These are phyloP conservation scores for Torymus texanus DNA, from an alignment of 2,888 invertebrate genomes.

Conservation along the genomic window DNA sequence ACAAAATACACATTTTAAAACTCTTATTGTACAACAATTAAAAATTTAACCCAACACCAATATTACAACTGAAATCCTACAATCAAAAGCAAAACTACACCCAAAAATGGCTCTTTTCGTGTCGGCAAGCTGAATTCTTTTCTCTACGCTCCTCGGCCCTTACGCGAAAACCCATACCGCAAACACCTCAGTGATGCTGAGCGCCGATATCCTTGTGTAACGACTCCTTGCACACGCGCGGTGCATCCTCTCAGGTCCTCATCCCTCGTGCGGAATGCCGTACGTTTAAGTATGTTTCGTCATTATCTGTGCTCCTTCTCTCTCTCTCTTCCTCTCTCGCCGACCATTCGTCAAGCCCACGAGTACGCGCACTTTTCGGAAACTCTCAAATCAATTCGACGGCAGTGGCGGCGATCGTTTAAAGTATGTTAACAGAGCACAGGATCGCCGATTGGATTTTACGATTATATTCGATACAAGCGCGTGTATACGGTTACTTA, in stretches of 20 bases:
- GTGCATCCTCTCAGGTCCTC: background rate
- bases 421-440: slow-evolving; percentile 41
- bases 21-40: too few relatives aligned
- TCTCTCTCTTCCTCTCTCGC: background rate
- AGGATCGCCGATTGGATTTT: slow-evolving; percentile 43
- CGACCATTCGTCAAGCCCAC: slow-evolving; percentile 25
- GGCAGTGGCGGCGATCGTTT: slow-evolving; percentile 24
- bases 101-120: too few relatives aligned
- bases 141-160: too few relatives aligned
- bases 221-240: too few relatives aligned
- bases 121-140: too few relatives aligned
- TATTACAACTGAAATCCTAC: too few relatives aligned
- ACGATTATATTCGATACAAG: slow-evolving; percentile 32
- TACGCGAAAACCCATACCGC: too few relatives aligned
- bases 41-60: too few relatives aligned
- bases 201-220: too few relatives aligned
- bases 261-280: slow-evolving; percentile 3
- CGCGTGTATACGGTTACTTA: slow-evolving; percentile 2
- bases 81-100: too few relatives aligned
- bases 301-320: slow-evolving; percentile 10
- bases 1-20: too few relatives aligned
- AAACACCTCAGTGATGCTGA: too few relatives aligned
- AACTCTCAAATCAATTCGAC: background rate
- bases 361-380: slow-evolving; percentile 22
- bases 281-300: slow-evolving; percentile 52